Conservation (phyloP, 2,888 invertebrate genomes). For the Brachyptera putata region DNA sequence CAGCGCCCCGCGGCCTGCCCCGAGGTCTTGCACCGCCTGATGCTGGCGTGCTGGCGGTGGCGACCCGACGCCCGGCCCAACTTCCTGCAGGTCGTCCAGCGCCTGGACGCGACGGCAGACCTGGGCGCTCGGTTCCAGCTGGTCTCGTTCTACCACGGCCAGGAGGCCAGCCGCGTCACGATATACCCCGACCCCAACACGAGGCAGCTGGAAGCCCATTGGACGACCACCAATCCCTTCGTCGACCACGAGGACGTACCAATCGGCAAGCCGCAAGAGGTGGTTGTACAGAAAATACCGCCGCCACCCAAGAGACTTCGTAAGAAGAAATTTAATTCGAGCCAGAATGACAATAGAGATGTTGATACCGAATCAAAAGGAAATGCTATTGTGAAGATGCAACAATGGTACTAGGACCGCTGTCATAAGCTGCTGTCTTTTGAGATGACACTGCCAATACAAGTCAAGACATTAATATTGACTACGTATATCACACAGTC, state of each 20-base stretch:
- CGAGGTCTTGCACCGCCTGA: constrained; percentile 58
- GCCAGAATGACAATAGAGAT: too few relatives aligned
- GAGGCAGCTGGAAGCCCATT: background rate
- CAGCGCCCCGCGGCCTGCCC: constrained; percentile 62
- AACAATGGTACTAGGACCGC: too few relatives aligned
- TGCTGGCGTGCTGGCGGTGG: constrained; percentile 65
- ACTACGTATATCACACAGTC: too few relatives aligned
- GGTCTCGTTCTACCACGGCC: constrained; percentile 53
- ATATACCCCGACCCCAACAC: background rate
- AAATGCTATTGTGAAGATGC: too few relatives aligned
- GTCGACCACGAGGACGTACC: too few relatives aligned
- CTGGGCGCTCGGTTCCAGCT: constrained; percentile 54
- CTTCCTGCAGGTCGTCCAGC: constrained; percentile 58
- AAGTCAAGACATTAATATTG: too few relatives aligned
- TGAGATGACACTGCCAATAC: too few relatives aligned
- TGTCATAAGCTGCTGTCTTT: too few relatives aligned
- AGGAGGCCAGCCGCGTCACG: constrained; percentile 23
- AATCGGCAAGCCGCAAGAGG: background rate
- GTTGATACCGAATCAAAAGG: too few relatives aligned
- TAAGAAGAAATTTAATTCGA: too few relatives aligned
- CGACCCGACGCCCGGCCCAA: constrained; percentile 59
- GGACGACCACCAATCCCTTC: background rate
- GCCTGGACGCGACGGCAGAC: constrained; percentile 53
- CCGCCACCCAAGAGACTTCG: background rate
- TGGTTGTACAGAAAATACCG: background rate